A percentile compares a stretch with the other conserved stretches of the same genome.
These are phyloP conservation scores for Cheirogaleus major DNA, from an alignment of 2,797 vertebrate genomes.

Conservation along the genomic window DNA sequence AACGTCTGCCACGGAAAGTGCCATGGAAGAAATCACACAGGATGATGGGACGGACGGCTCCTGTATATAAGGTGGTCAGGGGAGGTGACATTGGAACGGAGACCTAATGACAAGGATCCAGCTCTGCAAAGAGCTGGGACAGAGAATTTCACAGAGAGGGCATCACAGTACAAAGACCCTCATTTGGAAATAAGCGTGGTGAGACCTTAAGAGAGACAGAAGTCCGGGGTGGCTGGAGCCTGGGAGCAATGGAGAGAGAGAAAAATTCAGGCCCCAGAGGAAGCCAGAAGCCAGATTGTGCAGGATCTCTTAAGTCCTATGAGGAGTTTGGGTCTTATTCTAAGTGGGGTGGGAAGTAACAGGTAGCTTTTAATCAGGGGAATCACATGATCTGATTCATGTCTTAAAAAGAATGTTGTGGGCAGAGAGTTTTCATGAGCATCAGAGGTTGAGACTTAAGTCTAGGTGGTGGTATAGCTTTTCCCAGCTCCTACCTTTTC, in stretches of 20 bases:
- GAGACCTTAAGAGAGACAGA: background rate
- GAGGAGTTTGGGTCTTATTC: background rate
- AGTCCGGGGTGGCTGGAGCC: no score
- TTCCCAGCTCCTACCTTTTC: background rate
- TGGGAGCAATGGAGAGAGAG: background rate
- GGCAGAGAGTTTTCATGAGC: background rate
- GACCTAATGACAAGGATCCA: background rate
- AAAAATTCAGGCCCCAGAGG: background rate
- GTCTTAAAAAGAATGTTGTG: slow-evolving; percentile 9
- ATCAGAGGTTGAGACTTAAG: background rate
- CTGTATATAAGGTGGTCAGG: no score
- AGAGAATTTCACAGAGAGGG: background rate
- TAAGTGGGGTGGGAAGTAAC: background rate
- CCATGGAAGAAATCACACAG: background rate
- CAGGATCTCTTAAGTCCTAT: background rate
- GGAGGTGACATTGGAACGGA: background rate
- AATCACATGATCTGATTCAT: background rate
- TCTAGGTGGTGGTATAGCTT: background rate
- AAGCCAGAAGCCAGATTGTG: background rate
- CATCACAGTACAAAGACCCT: background rate
- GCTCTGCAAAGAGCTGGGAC: background rate
- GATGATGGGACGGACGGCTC: background rate
- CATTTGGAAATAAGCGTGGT: background rate
- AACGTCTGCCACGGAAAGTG: background rate
- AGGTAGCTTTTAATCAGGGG: background rate